phyloP scores from a whole-genome alignment of 2,888 invertebrate species.

The Falcaria lacertinaria region DNA sequence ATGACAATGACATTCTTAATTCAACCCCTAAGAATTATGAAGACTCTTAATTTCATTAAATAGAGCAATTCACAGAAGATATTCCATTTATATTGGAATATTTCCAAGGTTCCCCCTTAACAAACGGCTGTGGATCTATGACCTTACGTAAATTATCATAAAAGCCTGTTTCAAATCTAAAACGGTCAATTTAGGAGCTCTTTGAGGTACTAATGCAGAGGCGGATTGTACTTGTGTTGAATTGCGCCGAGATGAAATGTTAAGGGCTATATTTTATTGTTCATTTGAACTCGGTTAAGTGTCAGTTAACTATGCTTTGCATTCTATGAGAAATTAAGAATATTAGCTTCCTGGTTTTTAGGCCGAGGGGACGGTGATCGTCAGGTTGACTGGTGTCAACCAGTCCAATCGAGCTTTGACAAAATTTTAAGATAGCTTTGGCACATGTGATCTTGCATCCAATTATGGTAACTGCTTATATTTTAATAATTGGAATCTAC shows the following conservation, averaged over 20 bases:
- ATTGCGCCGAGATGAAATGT: slow-evolving; percentile 6
- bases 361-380: too few relatives aligned
- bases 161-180: slow-evolving; percentile 49
- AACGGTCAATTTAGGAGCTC: slow-evolving; percentile 47
- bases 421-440: too few relatives aligned
- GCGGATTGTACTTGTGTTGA: slow-evolving; percentile 13
- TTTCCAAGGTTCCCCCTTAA: slow-evolving; percentile 39
- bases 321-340: too few relatives aligned
- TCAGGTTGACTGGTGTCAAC: too few relatives aligned
- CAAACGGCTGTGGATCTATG: slow-evolving; percentile 48
- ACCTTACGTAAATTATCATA: slow-evolving; percentile 44
- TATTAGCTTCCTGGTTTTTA: too few relatives aligned
- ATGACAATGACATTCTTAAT: slow-evolving; percentile 38
- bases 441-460: too few relatives aligned
- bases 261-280: neutral
- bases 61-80: slow-evolving; percentile 35
- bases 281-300: neutral
- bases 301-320: neutral
- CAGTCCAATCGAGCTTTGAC: too few relatives aligned
- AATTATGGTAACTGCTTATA: too few relatives aligned
- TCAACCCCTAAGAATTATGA: slow-evolving; percentile 50
- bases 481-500: too few relatives aligned
- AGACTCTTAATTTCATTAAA: slow-evolving; percentile 63
- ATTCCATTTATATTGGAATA: slow-evolving; percentile 37
- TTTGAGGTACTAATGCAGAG: slow-evolving; percentile 23